Evolutionary conservation across 2,888 invertebrate genomes (phyloP), one percentile per base, ranked within the genome.

Genomic region (Chrysolina haemoptera): DNA sequence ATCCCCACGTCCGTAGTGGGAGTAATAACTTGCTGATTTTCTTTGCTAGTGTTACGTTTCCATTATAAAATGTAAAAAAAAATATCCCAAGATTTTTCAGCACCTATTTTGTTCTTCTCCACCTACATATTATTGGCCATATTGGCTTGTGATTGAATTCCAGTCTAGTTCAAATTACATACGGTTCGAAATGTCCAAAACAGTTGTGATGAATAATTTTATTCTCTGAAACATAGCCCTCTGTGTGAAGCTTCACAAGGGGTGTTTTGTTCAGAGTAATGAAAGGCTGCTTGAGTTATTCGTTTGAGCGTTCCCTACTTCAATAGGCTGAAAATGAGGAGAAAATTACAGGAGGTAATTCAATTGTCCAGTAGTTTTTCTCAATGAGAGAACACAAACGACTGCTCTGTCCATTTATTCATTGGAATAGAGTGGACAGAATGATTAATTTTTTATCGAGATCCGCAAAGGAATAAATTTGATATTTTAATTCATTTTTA

Each of bases 231-330:
- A 12, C 16, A 18, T 1, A 20, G 18, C 53, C 53, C 20, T 9
- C 20, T 53, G 53, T 53, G 11, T 9, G 12, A 0, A 53, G 20
- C 53, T 12, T 20, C 10, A 20, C 20, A 53, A 53, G 20, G 22
- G 20, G 53, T 53, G 16, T 20, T 22, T 9, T 18, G 53, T 53
- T 20, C 53, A 53, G 5, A 22, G 53, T 53, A 20, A 53, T 53
- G 53, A 53, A 53, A 53, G 18, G 20, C 53, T 20, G 53, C 53
- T 20, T 18, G 11, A 53, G 16, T 53, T 53, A 18, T 53, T 53
- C 53, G 53, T 53, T 53, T 53, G 53, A 53, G 20, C 11, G 48
- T 50, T 50, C 1, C n/a, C 48, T 50, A 50, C 8, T 0, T 50
- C 0, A 50, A 50, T 16, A 50, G 22, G 0, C 20, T 12, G 20